Conservation (phyloP, 1,140 invertebrate species). For the Apolygus lucorum region DNA sequence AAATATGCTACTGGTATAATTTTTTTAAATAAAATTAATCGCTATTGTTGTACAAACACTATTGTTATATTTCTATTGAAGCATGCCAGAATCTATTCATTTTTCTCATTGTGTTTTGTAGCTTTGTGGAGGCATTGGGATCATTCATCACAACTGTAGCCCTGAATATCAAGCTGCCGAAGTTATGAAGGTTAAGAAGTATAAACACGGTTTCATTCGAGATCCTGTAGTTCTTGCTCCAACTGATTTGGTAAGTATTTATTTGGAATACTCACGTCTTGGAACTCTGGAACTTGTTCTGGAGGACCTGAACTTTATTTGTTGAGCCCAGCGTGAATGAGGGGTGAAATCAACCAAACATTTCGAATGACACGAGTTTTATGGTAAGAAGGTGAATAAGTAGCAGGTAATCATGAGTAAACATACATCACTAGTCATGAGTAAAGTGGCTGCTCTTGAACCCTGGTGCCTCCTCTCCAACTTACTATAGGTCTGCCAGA, state of each 20-base stretch:
- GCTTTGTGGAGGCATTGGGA: conserved; percentile 49
- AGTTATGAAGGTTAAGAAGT: conserved; percentile 97
- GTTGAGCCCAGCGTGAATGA: background rate
- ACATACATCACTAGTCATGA: background rate
- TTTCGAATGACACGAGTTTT: background rate
- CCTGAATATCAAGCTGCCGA: conserved; percentile 92
- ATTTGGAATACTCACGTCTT: too few relatives aligned
- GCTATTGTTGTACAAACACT: too few relatives aligned
- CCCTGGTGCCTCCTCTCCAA: too few relatives aligned
- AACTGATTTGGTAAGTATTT: conserved; percentile 59
- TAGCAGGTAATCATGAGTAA: too few relatives aligned
- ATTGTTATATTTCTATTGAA: too few relatives aligned
- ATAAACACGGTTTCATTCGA: conserved; percentile 97
- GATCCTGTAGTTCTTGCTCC: conserved; percentile 90
- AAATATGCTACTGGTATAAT: too few relatives aligned
- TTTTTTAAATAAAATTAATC: too few relatives aligned
- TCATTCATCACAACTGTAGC: conserved; percentile 97
- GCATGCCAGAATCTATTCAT: background rate
- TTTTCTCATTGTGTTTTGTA: conserved; percentile 8
- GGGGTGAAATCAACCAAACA: background rate
- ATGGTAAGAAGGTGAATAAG: too few relatives aligned
- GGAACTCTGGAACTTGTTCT: background rate
- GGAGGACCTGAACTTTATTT: background rate
- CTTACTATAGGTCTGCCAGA: too few relatives aligned
- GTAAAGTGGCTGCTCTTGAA: too few relatives aligned